Percentiles rank a stretch among this genome's conserved stretches.
Evolutionary conservation across 2,888 invertebrate genomes (phyloP).

Genomic region (Stenchaetothrips biformis): DNA sequence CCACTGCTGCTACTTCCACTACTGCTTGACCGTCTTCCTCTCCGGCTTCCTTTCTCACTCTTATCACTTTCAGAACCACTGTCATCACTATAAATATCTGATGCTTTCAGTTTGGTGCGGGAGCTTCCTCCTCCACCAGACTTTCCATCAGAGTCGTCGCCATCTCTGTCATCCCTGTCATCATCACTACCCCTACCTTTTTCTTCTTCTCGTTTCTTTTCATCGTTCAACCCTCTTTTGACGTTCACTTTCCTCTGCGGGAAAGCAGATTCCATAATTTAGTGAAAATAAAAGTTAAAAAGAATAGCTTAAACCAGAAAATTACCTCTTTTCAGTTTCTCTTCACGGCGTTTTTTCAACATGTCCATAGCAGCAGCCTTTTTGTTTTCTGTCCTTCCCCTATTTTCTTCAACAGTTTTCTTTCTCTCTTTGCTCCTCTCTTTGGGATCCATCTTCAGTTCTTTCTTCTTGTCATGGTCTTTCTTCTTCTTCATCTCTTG

Average conservation of each 20-base stretch:
- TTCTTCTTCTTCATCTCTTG: slow-evolving; percentile 61
- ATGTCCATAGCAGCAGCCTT: slow-evolving; percentile 91
- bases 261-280: slow-evolving; percentile 18
- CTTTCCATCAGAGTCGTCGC: slow-evolving; percentile 37
- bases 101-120: slow-evolving; percentile 73
- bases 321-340: slow-evolving; percentile 68
- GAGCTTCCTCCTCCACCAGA: slow-evolving; percentile 32
- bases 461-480: slow-evolving; percentile 47
- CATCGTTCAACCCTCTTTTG: slow-evolving; percentile 47
- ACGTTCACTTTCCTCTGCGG: slow-evolving; percentile 49
- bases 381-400: slow-evolving; percentile 67
- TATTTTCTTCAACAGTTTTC: slow-evolving; percentile 83
- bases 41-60: slow-evolving; percentile 42
- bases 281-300: slow-evolving; percentile 14
- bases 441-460: slow-evolving; percentile 60
- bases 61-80: slow-evolving; percentile 68
- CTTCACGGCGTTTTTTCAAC: slow-evolving; percentile 84
- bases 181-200: slow-evolving; percentile 45
- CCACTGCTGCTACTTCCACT: slow-evolving; percentile 44
- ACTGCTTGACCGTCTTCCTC: slow-evolving; percentile 44
- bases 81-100: slow-evolving; percentile 91
- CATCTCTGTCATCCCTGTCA: slow-evolving; percentile 39
- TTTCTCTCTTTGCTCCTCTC: slow-evolving; percentile 79
- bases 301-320: not conserved
- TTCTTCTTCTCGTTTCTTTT: slow-evolving; percentile 47